Evolutionary conservation across 1,140 invertebrate genomes (phyloP).

Genomic region (Callitettix versicolor): DNA sequence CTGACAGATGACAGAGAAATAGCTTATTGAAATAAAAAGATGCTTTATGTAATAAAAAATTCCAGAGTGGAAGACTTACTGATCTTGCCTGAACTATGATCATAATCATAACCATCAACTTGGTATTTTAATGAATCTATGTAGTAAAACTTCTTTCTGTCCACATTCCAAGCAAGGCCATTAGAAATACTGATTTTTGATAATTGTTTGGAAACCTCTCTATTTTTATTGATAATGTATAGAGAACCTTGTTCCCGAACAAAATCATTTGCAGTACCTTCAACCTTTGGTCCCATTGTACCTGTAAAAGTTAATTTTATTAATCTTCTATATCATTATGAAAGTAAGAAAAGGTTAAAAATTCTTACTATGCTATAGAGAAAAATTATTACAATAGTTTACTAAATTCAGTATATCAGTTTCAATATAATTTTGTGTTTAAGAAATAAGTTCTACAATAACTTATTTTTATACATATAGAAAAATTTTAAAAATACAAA

Average conservation of each 20-base stretch:
- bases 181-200: constrained; percentile 34
- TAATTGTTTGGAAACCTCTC: constrained; percentile 10
- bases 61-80: constrained; percentile 27
- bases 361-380: too few species aligned
- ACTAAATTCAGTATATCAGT: too few species aligned
- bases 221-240: constrained; percentile 5
- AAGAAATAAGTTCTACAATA: too few species aligned
- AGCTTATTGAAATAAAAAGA: too few species aligned
- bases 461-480: too few species aligned
- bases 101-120: constrained; percentile 25
- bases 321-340: too few species aligned
- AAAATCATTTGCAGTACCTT: background rate
- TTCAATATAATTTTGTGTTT: too few species aligned
- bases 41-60: too few species aligned
- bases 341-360: too few species aligned
- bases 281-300: constrained; percentile 10
- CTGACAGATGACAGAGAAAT: too few species aligned
- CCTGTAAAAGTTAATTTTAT: constrained; percentile 12
- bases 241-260: background rate
- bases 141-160: constrained; percentile 34
- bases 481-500: too few species aligned
- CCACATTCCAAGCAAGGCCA: constrained; percentile 39
- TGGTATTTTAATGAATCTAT: constrained; percentile 24
- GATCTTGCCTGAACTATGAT: constrained; percentile 20
- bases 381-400: too few species aligned